Base-by-base conservation (phyloP, 1,140 invertebrate species). In the Olivierus martensii region DNA sequence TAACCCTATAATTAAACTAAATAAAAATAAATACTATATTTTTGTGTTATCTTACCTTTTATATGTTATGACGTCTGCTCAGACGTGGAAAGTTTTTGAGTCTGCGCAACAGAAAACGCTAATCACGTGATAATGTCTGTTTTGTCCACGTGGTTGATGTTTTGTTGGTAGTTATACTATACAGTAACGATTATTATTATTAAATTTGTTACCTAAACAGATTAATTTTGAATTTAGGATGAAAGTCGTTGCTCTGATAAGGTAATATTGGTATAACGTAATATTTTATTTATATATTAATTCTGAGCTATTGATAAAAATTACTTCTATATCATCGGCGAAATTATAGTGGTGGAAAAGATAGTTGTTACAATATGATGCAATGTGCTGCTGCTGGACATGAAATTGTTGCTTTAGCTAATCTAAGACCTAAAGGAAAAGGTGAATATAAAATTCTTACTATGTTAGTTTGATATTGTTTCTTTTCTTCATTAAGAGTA, bases 301-400 rank as follows among this genome's bases (percentile, higher is more conserved):
- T 17, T 43, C 14, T 17, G 9, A 12, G 3, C 10, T 6, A 21
- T 15, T 19, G 2, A 15, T 19, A 44, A 12, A 12, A 12, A 19
- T 44, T 7, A 19, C 15, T 17, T 17, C 10, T 44, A 12, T 17
- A 10, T 18, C 10, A 12, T 44, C n/a, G 11, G 18, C 4, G 10
- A 15, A 28, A 34, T 43, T 46, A 14, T 43, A 58, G 62, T 73
- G 95, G 95, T 63, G 95, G 95, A 54, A 99, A 99, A 73, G 96
- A 99, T 73, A 97, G 93, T 73, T 94, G 87, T 72, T 99, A 87
- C 72, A 98, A 95, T 69, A 89, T 99, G 83, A 84, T 96, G 82
- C 86, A 96, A 73, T 98, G 93, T 74, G 80, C 95, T 61, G 82
- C 83, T 63, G 86, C 90, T 67, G 93, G 93, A 36, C 95, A 99